phyloP scores from a whole-genome alignment of 2,113 vertebrate genomes.

The Mustela lutreola region DNA sequence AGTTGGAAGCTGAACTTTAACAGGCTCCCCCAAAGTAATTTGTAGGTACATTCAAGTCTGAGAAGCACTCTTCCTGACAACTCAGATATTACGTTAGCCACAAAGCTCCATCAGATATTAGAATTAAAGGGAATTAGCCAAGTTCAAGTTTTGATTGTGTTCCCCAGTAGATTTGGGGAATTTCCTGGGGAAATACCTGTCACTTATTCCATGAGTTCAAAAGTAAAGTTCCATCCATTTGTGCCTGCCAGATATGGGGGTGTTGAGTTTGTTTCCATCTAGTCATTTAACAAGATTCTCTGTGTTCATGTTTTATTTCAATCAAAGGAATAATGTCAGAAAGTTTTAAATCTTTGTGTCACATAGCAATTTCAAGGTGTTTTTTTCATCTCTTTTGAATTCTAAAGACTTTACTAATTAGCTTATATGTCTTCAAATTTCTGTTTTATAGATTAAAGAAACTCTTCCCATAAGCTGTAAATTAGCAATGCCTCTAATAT shows the following conservation, averaged over 20 bases:
- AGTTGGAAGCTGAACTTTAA: conserved; percentile 40
- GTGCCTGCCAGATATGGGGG: not conserved
- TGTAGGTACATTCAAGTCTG: not conserved
- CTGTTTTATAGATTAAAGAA: conserved; percentile 26
- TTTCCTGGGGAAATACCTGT: conserved; percentile 46
- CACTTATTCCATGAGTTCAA: conserved; percentile 28
- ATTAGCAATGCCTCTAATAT: not conserved
- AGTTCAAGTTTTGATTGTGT: conserved; percentile 38
- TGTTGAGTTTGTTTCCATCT: conserved; percentile 46
- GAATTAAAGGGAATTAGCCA: conserved; percentile 48
- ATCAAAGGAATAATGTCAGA: conserved; percentile 56
- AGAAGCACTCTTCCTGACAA: not conserved
- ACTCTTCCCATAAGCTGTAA: not conserved
- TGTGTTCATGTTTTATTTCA: conserved; percentile 27
- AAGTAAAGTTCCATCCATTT: conserved; percentile 58
- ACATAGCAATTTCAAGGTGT: conserved; percentile 1
- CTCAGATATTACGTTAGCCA: not conserved
- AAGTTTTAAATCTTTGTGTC: conserved; percentile 10
- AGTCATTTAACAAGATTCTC: not conserved
- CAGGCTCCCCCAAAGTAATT: not conserved
- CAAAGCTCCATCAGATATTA: not conserved
- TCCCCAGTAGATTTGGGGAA: not conserved
- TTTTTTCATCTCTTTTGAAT: conserved; percentile 12
- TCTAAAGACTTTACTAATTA: conserved; percentile 7
- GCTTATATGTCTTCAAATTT: conserved; percentile 33